These are phyloP conservation scores for Meghimatium bilineatum DNA, from an alignment of 2,888 invertebrate species.

Conservation along the genomic window DNA sequence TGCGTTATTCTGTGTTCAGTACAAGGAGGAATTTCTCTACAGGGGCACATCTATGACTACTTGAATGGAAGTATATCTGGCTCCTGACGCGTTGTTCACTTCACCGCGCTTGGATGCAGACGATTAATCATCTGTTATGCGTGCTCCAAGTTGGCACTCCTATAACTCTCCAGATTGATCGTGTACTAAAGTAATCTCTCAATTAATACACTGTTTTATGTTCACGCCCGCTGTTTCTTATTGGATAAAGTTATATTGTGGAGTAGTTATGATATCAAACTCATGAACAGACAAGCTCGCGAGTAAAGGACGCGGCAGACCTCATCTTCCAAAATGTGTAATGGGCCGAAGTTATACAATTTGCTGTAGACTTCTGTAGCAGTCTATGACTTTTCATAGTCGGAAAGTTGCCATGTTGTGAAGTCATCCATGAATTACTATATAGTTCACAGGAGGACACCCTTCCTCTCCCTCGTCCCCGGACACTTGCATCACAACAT, in stretches of 20 bases:
- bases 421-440: not conserved
- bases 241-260: conserved; percentile 2
- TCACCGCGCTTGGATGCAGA: conserved; percentile 26
- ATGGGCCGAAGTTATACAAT: not conserved
- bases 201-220: conserved; percentile 36
- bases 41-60: not conserved
- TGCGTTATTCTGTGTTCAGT: not conserved
- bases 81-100: not conserved
- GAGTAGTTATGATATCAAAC: not conserved
- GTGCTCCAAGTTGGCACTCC: conserved; percentile 25
- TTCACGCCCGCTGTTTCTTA: conserved; percentile 1
- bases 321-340: not conserved
- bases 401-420: not conserved
- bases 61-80: conserved; percentile 23
- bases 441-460: too few species aligned
- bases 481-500: too few species aligned
- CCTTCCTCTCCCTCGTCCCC: too few species aligned
- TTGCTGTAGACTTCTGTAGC: not conserved
- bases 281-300: not conserved
- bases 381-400: not conserved
- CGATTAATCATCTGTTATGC: not conserved
- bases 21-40: not conserved
- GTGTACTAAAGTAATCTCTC: conserved; percentile 10
- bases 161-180: conserved; percentile 14
- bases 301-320: not conserved